phyloP scores from a whole-genome alignment of 2,797 vertebrate genomes.

The Amphiprion clarkii region DNA sequence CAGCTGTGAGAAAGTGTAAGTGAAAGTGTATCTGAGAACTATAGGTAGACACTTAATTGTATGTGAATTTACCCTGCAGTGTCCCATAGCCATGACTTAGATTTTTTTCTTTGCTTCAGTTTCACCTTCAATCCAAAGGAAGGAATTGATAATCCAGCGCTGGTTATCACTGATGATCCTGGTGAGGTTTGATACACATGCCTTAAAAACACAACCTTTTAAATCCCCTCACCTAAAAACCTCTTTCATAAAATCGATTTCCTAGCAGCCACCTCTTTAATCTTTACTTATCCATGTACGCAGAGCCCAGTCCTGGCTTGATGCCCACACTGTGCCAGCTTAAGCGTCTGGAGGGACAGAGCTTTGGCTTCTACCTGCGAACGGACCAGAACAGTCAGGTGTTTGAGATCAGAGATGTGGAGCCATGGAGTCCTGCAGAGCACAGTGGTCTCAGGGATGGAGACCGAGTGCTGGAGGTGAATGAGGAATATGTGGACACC shows the following conservation, averaged over 20 bases:
- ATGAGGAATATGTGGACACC: conserved; percentile 85
- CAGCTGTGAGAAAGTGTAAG: background rate
- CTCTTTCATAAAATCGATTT: background rate
- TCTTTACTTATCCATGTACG: background rate
- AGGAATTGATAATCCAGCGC: conserved; percentile 96
- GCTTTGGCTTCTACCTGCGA: conserved; percentile 89
- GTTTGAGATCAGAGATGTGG: conserved; percentile 84
- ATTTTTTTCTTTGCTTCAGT: conserved; percentile 69
- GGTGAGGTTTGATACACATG: conserved; percentile 67
- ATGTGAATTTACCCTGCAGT: background rate
- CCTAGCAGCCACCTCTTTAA: background rate
- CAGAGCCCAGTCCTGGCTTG: conserved; percentile 65
- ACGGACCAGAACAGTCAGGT: conserved; percentile 68
- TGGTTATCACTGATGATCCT: conserved; percentile 85
- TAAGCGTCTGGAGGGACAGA: conserved; percentile 81
- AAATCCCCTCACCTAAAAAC: background rate
- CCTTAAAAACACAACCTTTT: background rate
- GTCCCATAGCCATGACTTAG: background rate
- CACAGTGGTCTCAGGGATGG: conserved; percentile 87
- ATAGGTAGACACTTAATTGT: background rate
- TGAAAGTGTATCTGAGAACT: too few relatives aligned
- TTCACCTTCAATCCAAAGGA: conserved; percentile 96
- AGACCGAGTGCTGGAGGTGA: conserved; percentile 93
- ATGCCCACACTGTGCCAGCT: conserved; percentile 87
- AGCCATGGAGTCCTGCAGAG: conserved; percentile 88